Evolutionary conservation across 2,113 vertebrate genomes (phyloP).

Genomic region (Tretioscincus oriximinensis): DNA sequence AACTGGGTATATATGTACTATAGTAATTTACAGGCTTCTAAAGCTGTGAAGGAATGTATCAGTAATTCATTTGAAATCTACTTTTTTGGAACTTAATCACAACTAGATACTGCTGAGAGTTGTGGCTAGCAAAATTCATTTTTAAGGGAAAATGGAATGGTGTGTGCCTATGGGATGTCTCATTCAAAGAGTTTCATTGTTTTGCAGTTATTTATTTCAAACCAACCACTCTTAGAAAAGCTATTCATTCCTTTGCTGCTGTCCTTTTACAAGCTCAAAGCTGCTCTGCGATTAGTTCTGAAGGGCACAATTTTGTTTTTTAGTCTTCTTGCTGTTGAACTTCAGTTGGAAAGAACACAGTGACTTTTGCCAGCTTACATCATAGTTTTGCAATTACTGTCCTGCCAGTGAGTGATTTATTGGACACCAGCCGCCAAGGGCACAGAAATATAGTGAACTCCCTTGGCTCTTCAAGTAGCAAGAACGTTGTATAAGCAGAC

Average conservation of each 20-base stretch:
- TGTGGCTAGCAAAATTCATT: not conserved
- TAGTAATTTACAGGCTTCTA: too few species aligned
- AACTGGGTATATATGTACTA: too few species aligned
- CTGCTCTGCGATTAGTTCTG: not conserved
- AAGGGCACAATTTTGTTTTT: not conserved
- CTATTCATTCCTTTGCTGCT: not conserved
- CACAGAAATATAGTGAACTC: slow-evolving; percentile 24
- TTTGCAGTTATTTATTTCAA: not conserved
- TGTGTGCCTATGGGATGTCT: too few species aligned
- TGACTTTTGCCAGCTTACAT: slow-evolving; percentile 46
- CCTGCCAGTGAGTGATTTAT: slow-evolving; percentile 56
- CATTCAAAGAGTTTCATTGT: not conserved
- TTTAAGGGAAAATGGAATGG: not conserved
- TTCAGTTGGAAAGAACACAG: slow-evolving; percentile 24
- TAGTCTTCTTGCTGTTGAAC: slow-evolving; percentile 13
- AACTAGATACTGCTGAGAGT: not conserved
- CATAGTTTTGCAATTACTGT: slow-evolving; percentile 54
- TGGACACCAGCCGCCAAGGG: slow-evolving; percentile 49
- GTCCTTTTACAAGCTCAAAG: not conserved
- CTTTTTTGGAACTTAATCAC: not conserved
- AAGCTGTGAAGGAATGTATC: too few species aligned
- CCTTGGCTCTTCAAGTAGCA: not conserved
- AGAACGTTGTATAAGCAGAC: not conserved
- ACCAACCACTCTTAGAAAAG: not conserved
- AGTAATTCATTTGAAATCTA: not conserved